Base-by-base conservation (phyloP, 2,113 vertebrate genomes). In the Numenius arquata region DNA sequence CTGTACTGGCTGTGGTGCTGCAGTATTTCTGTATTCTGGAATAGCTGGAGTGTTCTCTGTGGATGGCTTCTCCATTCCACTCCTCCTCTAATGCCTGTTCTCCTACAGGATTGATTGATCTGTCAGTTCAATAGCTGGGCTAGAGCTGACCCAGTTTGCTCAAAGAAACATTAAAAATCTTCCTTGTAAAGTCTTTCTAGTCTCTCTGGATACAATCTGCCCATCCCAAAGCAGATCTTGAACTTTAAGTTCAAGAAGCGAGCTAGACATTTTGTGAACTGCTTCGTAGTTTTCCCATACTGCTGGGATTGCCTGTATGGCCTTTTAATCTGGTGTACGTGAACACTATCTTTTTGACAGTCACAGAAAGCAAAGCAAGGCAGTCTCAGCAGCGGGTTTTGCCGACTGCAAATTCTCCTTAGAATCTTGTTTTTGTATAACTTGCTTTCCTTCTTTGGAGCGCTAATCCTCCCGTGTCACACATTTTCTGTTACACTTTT, bases 401-500 rank as follows among this genome's bases (percentile, higher is more conserved):
- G 8, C 63, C 3, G 4, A 40, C 38, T 63, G 56, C 4, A 16
- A 15, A 15, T 84, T 94, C 45, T 93, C 19, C 23, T 63, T 41
- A 17, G 8, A 12, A 75, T 83, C 52, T 75, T 84, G 65, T 86
- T 89, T 96, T 96, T 92, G 73, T 92, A 0, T 95, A 78, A 86
- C 38, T 92, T 83, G 34, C 55, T 93, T 95, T 92, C 15, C 19
- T 93, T 36, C 85, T 90, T 75, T 63, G 58, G 65, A 73, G 48
- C 4, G 3, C 47, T 94, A 95, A 95, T 94, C 90, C 70, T 92
- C 36, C 61, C 6, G 30, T 86, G 85, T 95, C 83, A 84, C 92
- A 80, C 92, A 59, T 89, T 87, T 94, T 90, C 83, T 90, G 68
- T 95, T 89, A 66, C 94, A 87, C 40, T 95, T 94, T 94, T 93